These are phyloP conservation scores for Hipposideros larvatus DNA, from an alignment of 2,797 vertebrate species.

Conservation along the genomic window DNA sequence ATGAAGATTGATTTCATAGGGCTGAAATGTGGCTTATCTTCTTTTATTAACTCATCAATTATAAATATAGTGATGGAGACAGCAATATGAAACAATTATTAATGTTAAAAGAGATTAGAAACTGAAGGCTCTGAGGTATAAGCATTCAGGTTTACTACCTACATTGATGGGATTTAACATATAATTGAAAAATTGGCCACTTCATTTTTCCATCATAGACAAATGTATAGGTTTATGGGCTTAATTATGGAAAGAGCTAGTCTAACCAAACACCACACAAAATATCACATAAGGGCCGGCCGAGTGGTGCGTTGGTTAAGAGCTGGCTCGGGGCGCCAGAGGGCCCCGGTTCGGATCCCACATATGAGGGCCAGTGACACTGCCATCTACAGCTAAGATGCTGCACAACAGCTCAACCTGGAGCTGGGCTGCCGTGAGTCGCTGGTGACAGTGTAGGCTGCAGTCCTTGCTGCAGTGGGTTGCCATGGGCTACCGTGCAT, in stretches of 20 bases:
- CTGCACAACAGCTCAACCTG: no score
- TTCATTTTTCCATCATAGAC: background rate
- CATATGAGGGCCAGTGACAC: no score
- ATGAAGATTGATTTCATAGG: background rate
- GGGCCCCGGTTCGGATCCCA: no score
- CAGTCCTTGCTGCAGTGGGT: no score
- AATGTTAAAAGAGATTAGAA: background rate
- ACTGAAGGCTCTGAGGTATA: background rate
- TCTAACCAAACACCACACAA: background rate
- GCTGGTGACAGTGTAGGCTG: no score
- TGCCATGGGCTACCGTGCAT: no score
- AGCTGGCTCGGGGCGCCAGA: no score
- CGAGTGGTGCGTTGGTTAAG: no score
- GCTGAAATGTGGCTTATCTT: background rate
- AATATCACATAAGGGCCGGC: background rate
- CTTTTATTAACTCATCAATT: background rate
- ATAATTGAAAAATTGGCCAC: background rate
- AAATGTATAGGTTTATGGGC: background rate
- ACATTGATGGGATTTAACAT: background rate
- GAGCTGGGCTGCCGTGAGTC: no score
- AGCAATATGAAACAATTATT: background rate
- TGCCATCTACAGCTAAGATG: no score
- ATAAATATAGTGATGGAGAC: background rate
- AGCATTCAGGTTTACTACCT: background rate
- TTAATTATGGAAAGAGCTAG: background rate